Conservation (phyloP, 2,113 vertebrate genomes). For the Sylvilagus bachmani region DNA sequence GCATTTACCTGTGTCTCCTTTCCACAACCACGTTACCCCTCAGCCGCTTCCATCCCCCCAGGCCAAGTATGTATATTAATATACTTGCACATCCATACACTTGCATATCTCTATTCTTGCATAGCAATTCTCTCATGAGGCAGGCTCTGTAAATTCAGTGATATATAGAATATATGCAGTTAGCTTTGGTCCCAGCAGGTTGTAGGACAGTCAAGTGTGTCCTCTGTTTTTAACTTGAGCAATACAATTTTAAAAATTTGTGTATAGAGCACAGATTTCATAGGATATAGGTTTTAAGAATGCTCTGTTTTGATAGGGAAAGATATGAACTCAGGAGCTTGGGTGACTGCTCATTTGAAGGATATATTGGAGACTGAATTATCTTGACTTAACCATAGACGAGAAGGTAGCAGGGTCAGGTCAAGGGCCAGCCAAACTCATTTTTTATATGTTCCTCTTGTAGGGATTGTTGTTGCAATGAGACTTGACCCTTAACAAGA, state of each 20-base stretch:
- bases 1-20: not conserved
- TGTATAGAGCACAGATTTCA: not conserved
- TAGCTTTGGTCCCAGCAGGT: not conserved
- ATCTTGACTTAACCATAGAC: constrained; percentile 24
- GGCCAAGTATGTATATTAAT: no score
- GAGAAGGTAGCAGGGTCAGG: constrained; percentile 61
- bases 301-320: not conserved
- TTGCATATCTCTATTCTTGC: not conserved
- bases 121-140: not conserved
- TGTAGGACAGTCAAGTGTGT: not conserved
- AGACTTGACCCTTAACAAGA: constrained; percentile 57
- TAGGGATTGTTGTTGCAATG: constrained; percentile 32
- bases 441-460: constrained; percentile 1
- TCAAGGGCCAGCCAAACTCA: constrained; percentile 31
- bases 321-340: not conserved
- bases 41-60: no score
- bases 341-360: not conserved
- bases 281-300: not conserved
- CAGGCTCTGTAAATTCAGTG: not conserved
- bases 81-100: not conserved
- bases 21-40: no score
- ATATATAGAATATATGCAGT: not conserved
- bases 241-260: not conserved
- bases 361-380: not conserved
- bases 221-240: not conserved